These are phyloP conservation scores for Sycophaga agraensis DNA, from an alignment of 1,140 invertebrate genomes.

Conservation along the genomic window DNA sequence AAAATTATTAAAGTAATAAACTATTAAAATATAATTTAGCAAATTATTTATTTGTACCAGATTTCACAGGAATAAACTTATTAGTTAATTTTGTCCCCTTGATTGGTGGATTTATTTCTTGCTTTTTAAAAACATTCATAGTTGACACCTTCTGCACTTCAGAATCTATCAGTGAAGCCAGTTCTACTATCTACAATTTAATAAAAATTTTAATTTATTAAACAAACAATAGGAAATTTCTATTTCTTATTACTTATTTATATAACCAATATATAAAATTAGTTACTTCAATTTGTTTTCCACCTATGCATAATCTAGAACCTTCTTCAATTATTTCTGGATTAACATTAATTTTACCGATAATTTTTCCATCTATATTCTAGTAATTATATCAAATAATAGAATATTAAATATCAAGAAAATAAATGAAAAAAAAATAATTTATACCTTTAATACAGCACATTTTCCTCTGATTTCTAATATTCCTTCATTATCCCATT, in stretches of 20 bases:
- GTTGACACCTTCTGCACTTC: conserved; percentile 17
- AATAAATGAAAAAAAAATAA: not conserved
- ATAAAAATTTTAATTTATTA: not conserved
- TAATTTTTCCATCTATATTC: conserved; percentile 52
- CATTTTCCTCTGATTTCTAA: conserved; percentile 59
- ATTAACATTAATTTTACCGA: conserved; percentile 55
- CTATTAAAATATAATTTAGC: not conserved
- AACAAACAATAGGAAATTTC: not conserved
- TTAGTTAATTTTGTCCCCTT: conserved; percentile 30
- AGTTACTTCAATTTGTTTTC: conserved; percentile 68
- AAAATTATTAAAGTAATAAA: too few relatives aligned
- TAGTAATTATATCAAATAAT: conserved; percentile 34
- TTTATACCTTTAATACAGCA: conserved; percentile 59
- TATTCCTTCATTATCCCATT: conserved; percentile 73
- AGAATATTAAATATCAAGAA: conserved; percentile 15
- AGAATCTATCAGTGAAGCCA: not conserved
- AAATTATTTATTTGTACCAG: conserved; percentile 25
- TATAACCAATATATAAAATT: conserved; percentile 18
- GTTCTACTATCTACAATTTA: conserved; percentile 35
- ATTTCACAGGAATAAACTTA: conserved; percentile 23
- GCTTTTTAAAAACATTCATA: too few relatives aligned
- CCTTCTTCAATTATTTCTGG: conserved; percentile 59
- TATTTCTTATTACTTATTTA: not conserved
- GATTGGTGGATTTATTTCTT: conserved; percentile 19
- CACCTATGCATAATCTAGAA: conserved; percentile 62